phyloP scores from a whole-genome alignment of 2,888 invertebrate species.

The Eupeodes luniger region DNA sequence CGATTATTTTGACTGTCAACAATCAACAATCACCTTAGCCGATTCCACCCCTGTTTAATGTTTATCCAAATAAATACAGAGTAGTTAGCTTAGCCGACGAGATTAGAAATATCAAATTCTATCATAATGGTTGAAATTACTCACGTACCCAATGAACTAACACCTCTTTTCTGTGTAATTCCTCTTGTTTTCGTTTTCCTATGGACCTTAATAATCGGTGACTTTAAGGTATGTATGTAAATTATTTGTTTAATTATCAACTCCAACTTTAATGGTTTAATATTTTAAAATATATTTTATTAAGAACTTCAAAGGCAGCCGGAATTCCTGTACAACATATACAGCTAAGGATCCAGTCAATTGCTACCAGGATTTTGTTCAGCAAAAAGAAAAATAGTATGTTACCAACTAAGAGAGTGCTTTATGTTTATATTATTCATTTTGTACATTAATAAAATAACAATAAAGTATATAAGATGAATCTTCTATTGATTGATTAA shows the following conservation, averaged over 20 bases:
- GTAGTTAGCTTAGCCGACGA: background rate
- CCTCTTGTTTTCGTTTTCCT: slow-evolving; percentile 81
- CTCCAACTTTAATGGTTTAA: background rate
- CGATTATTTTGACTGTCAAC: too few relatives aligned
- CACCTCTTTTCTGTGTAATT: slow-evolving; percentile 79
- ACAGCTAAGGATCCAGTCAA: slow-evolving; percentile 81
- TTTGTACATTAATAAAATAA: background rate
- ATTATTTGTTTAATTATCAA: slow-evolving; percentile 74
- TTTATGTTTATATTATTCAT: background rate
- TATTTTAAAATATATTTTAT: slow-evolving; percentile 26
- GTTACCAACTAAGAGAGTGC: background rate
- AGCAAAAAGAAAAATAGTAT: slow-evolving; percentile 45
- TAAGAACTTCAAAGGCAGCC: slow-evolving; percentile 81
- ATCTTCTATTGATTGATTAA: too few relatives aligned
- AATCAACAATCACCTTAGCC: too few relatives aligned
- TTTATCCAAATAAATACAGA: background rate
- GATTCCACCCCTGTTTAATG: too few relatives aligned
- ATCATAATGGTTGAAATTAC: slow-evolving; percentile 48
- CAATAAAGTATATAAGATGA: background rate
- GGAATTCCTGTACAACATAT: slow-evolving; percentile 77
- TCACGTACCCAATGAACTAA: slow-evolving; percentile 74
- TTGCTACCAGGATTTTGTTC: slow-evolving; percentile 80
- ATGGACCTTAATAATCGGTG: slow-evolving; percentile 81
- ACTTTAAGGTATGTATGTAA: slow-evolving; percentile 78
- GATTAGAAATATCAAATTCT: too few relatives aligned